Base-by-base conservation (phyloP, 2,888 invertebrate species). In the Atethmia centrago region DNA sequence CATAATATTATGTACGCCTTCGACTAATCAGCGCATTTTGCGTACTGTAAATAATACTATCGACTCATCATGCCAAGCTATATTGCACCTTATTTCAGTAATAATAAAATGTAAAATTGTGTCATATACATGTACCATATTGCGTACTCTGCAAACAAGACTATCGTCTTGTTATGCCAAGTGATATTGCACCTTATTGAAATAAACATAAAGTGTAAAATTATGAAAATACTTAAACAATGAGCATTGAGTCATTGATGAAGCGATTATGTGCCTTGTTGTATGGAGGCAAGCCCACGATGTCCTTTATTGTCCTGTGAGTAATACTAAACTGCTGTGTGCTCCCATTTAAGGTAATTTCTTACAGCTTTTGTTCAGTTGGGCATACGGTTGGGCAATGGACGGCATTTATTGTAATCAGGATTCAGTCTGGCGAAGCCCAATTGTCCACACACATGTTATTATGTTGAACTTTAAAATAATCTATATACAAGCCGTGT, bases 161-260 rank as follows among this genome's bases (percentile, higher is more conserved):
- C 16, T 28, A 25, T 65, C 12, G 19, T 65, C 14, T 14, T 55
- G 28, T 12, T 4, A n/a, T 40, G 56, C 21, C 47, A 36, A 25
- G 12, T 40, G 25, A 51, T 28, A 36, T 49, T 53, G 28, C n/a
- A 65, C 68, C 47, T 53, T 68, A 62, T 62, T 0, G 0, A 0
- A 12, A n/a, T 14, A 0, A 0, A 0, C 0, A 3, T 62, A 53
- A 42, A 42, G 19, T 63, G 12, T 31, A 19, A 49, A 21, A 56
- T 47, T 16, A 45, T 45, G 14, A 5, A 14, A 19, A 0, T 25
- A 25, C 0, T 21, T 79, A 21, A 59, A 64, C 65, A 76, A 76
- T 51, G 40, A 47, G 40, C 21, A 71, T 58, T 75, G 79, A 82
- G 70, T 82, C 77, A 79, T 63, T 36, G 65, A 40, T 67, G 14